A percentile compares a stretch with the other conserved stretches of the same genome.
Evolutionary conservation across 2,888 invertebrate species (phyloP).

Genomic region (Thereva unica): DNA sequence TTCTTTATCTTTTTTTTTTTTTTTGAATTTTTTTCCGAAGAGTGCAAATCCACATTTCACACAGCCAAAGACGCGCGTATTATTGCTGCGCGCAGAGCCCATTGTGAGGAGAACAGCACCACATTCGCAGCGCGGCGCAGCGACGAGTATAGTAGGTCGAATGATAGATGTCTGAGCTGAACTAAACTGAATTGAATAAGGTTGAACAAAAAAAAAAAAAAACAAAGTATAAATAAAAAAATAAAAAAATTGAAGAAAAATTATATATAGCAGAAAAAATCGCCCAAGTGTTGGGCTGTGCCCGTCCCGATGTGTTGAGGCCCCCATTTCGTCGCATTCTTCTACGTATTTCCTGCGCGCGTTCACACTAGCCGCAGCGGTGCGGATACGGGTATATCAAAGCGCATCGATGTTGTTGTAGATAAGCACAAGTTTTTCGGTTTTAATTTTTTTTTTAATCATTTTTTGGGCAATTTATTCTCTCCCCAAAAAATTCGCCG

Average conservation of each 20-base stretch:
- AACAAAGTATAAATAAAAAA: conserved; percentile 7
- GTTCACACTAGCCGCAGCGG: conserved; percentile 8
- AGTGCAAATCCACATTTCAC: conserved; percentile 18
- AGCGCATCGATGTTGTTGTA: conserved; percentile 24
- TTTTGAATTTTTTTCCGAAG: conserved; percentile 36
- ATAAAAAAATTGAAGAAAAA: conserved; percentile 12
- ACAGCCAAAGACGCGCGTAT: conserved; percentile 8
- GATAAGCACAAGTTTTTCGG: conserved; percentile 24
- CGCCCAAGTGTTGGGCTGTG: neutral
- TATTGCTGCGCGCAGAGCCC: neutral
- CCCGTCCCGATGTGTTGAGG: conserved; percentile 8
- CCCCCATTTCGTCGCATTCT: neutral
- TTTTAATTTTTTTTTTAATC: conserved; percentile 11
- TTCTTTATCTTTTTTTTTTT: conserved; percentile 41
- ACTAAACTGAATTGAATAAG: conserved; percentile 38
- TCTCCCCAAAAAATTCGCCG: neutral
- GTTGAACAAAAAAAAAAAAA: conserved; percentile 9
- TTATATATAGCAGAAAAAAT: conserved; percentile 12
- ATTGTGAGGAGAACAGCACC: neutral
- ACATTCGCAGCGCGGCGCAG: conserved; percentile 12
- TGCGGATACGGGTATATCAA: neutral
- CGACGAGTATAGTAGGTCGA: conserved; percentile 20
- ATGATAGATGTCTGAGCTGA: conserved; percentile 42
- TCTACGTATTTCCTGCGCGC: neutral
- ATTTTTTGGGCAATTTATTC: conserved; percentile 24